A percentile compares a stretch with the other conserved stretches of the same genome.
phyloP scores from a whole-genome alignment of 2,888 invertebrate species.

The Hirudinaria manillensis region DNA sequence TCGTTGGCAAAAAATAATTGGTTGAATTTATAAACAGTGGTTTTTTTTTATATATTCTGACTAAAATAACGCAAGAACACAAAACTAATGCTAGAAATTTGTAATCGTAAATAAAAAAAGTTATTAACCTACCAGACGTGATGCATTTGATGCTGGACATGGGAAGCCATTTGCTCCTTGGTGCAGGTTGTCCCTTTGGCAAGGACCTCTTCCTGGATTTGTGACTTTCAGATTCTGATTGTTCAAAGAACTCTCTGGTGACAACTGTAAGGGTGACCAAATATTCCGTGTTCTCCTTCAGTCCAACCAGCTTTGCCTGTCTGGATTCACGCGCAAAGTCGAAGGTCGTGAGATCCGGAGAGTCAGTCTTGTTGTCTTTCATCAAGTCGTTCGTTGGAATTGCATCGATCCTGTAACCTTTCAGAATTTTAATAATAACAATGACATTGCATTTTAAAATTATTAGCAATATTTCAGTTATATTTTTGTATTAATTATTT shows the following conservation, averaged over 20 bases:
- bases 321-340: conserved; percentile 50
- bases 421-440: background rate
- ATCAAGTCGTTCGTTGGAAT: conserved; percentile 43
- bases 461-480: too few relatives aligned
- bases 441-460: conserved; percentile 40
- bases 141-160: conserved; percentile 47
- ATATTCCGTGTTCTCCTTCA: conserved; percentile 52
- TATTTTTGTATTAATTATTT: too few relatives aligned
- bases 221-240: conserved; percentile 27
- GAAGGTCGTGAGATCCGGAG: conserved; percentile 34
- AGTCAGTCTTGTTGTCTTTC: conserved; percentile 7
- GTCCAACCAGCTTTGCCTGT: conserved; percentile 45
- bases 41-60: too few relatives aligned
- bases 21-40: too few relatives aligned
- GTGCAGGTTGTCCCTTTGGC: conserved; percentile 45
- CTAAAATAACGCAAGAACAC: too few relatives aligned
- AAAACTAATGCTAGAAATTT: too few relatives aligned
- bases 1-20: too few relatives aligned
- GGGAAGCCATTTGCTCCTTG: conserved; percentile 52
- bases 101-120: background rate
- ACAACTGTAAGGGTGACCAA: conserved; percentile 50
- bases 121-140: conserved; percentile 49
- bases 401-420: conserved; percentile 52
- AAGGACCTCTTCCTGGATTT: conserved; percentile 43
- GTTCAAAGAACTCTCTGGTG: conserved; percentile 53